Evolutionary conservation across 2,113 vertebrate species (phyloP).

Genomic region (Mesocricetus auratus): DNA sequence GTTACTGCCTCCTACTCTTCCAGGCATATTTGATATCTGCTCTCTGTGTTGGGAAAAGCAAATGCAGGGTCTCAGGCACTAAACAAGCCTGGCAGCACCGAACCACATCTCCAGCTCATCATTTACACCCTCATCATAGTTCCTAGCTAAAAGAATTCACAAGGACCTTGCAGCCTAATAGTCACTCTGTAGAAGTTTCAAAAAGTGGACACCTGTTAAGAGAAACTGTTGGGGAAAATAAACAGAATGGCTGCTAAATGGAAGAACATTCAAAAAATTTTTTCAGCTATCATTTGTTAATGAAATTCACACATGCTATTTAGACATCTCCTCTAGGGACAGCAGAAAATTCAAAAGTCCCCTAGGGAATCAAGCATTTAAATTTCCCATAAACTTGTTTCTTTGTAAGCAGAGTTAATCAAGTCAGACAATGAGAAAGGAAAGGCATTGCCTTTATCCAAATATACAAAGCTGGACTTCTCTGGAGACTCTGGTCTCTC

Average conservation of each 20-base stretch:
- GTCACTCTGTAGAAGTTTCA: background rate
- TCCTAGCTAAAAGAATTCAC: background rate
- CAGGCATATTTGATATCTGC: background rate
- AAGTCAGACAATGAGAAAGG: constrained; percentile 53
- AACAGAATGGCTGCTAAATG: background rate
- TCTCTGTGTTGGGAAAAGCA: background rate
- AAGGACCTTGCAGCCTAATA: background rate
- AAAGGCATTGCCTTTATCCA: constrained; percentile 45
- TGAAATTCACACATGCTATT: constrained; percentile 43
- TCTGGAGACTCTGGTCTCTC: background rate
- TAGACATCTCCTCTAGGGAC: constrained; percentile 40
- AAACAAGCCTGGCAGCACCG: background rate
- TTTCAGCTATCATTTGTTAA: constrained; percentile 33
- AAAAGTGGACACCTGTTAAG: background rate
- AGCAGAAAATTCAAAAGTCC: constrained; percentile 49
- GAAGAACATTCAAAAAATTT: background rate
- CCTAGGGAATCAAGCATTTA: constrained; percentile 46
- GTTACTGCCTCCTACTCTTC: background rate
- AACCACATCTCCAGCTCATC: background rate
- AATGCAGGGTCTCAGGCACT: background rate
- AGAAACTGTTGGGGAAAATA: background rate
- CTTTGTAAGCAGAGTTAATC: background rate
- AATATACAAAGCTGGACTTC: constrained; percentile 33
- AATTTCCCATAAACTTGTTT: constrained; percentile 65
- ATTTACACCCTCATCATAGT: background rate